Evolutionary conservation across 2,888 invertebrate species (phyloP), one percentile per base, ranked within the genome.

Genomic region (Pachymerium ferrugineum): DNA sequence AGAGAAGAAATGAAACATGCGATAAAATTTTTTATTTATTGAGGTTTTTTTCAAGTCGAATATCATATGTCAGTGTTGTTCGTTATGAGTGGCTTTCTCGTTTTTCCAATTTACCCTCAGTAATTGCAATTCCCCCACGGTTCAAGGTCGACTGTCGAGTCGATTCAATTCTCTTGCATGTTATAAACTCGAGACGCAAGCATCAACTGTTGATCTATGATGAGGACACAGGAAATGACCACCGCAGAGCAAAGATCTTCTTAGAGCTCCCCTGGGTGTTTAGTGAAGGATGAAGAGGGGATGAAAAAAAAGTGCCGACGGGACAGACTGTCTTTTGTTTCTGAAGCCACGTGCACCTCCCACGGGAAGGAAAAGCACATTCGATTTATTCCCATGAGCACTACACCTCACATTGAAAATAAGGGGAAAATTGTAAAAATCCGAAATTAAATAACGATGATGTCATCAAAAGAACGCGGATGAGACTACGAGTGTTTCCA

Each of bases 141-240:
- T 62, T 62, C 62, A 62, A 62, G 62, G 62, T 62, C 62, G 62
- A 62, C 62, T 62, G 62, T 62, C 62, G 28, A 62, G 25, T 62
- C 62, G 62, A 62, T 62, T 62, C 62, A 62, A 62, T 62, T 62
- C 62, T 62, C 62, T 62, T 62, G 62, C 62, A 62, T 62, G 62
- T 62, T 62, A 62, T 62, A 62, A 62, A 62, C 62, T 62, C 62
- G 62, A 62, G 62, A 62, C 62, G 62, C 10, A 62, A 62, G 62
- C 62, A 62, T 62, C 62, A 62, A 62, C 62, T 62, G 62, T 62
- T 62, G 62, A 62, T 62, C 62, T 62, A 62, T 62, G 62, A 62
- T 62, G 62, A 62, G 62, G 62, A 62, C 62, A 62, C 62, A 62
- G 62, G 62, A 62, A 62, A 62, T 62, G 62, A 62, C 62, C 62